Evolutionary conservation across 1,140 invertebrate genomes (phyloP).

Genomic region (Agrypnia vestita): DNA sequence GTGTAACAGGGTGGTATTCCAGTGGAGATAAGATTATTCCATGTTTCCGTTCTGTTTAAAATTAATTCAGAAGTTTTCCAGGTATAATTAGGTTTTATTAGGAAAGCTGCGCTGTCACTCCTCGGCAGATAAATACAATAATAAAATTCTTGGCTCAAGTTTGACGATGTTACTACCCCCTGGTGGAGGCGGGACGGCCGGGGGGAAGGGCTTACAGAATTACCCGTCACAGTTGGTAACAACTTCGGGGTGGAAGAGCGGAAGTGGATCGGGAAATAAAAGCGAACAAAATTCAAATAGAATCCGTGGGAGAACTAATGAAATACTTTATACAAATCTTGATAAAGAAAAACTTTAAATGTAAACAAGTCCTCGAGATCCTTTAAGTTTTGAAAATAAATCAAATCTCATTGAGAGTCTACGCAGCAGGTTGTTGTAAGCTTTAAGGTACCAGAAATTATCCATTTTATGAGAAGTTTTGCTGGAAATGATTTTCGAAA

Average conservation of each 20-base stretch:
- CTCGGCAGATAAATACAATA: constrained; percentile 28
- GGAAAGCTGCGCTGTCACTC: constrained; percentile 32
- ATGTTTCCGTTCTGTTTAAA: constrained; percentile 35
- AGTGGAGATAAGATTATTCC: constrained; percentile 1
- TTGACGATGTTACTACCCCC: constrained; percentile 5
- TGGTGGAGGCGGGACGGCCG: not conserved
- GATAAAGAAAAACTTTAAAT: constrained; percentile 28
- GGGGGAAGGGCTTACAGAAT: constrained; percentile 23
- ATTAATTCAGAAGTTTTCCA: constrained; percentile 34
- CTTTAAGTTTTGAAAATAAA: not conserved
- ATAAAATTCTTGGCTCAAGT: constrained; percentile 34
- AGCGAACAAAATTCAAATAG: constrained; percentile 41
- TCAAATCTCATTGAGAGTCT: not conserved
- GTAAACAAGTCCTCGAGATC: constrained; percentile 25
- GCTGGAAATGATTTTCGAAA: no score
- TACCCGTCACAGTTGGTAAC: constrained; percentile 40
- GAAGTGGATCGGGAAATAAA: constrained; percentile 29
- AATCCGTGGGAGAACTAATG: constrained; percentile 26
- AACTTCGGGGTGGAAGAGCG: constrained; percentile 13
- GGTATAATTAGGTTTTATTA: constrained; percentile 44
- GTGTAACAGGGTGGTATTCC: constrained; percentile 25
- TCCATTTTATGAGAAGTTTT: no score
- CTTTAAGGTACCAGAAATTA: no score
- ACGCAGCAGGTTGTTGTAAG: not conserved
- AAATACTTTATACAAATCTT: constrained; percentile 27